Evolutionary conservation across 2,888 invertebrate species (phyloP), one percentile per base, ranked within the genome.

Genomic region (Chrysina gloriosa): DNA sequence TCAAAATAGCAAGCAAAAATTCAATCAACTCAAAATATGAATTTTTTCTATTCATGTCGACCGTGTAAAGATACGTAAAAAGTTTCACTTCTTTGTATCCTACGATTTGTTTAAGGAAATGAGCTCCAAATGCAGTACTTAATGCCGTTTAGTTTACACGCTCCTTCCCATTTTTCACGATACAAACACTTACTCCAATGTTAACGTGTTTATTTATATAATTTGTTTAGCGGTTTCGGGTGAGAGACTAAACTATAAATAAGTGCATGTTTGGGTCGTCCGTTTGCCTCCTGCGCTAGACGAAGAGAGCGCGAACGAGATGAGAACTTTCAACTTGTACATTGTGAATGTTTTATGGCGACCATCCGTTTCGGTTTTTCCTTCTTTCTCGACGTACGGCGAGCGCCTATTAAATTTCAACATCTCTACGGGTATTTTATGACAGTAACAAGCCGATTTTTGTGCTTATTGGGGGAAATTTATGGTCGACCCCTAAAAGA

Each of bases 361-460:
- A 58, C 58, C 58, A 58, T 36, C 58, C 58, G 58, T 58, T 52
- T 52, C 52, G 19, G 25, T 58, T 39, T 23, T 23, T 58, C 39
- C 39, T 16, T 31, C 52, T 50, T 52, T 52, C 52, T 52, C 52
- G 29, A 29, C 31, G 29, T 14, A 29, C 52, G 16, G 19, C 39
- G 48, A 25, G 45, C 23, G 45, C 54, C 58, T 47, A 66, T 66
- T 66, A 66, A 66, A 66, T 66, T 66, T 66, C 66, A 66, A 56
- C 66, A 56, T 66, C 56, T 54, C 58, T 58, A 25, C 47, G 56
- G 52, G 66, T 47, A 66, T 66, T 66, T 58, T 66, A 66, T 66
- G 58, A 66, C 66, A 66, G 56, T 56, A 66, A 66, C 66, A 58
- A 66, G 54, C 54, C 66, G 66, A 66, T 66, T 66, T 56, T 66